Evolutionary conservation across 1,140 invertebrate species (phyloP).

Genomic region (Lithobius niger): DNA sequence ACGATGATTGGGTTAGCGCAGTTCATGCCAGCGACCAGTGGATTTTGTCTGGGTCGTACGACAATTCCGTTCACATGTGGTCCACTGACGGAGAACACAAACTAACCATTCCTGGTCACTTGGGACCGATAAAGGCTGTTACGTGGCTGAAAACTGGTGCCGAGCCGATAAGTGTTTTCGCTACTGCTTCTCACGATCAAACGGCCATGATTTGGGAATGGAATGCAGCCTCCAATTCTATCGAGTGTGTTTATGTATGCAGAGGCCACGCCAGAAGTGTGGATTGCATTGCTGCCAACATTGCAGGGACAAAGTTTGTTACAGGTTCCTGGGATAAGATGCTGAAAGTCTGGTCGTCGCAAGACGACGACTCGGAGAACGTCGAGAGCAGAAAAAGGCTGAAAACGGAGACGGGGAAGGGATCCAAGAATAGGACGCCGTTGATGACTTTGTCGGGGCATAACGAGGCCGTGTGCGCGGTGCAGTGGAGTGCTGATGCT

Average conservation of each 20-base stretch:
- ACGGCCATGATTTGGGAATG: slow-evolving; percentile 82
- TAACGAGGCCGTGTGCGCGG: slow-evolving; percentile 69
- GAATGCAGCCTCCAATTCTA: slow-evolving; percentile 57
- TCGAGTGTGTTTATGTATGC: slow-evolving; percentile 64
- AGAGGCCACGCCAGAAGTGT: slow-evolving; percentile 78
- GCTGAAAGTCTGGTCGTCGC: slow-evolving; percentile 42
- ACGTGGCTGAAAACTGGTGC: slow-evolving; percentile 60
- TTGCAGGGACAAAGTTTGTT: slow-evolving; percentile 48
- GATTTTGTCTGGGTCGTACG: slow-evolving; percentile 90
- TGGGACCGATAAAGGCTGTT: slow-evolving; percentile 70
- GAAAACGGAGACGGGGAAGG: neutral
- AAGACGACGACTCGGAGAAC: slow-evolving; percentile 19
- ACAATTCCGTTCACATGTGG: slow-evolving; percentile 84
- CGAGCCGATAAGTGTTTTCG: slow-evolving; percentile 22
- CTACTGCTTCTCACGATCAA: slow-evolving; percentile 79
- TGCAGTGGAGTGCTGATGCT: slow-evolving; percentile 62
- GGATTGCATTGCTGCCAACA: slow-evolving; percentile 63
- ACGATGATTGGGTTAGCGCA: slow-evolving; percentile 91
- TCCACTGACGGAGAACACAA: slow-evolving; percentile 65
- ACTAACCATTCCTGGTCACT: slow-evolving; percentile 71
- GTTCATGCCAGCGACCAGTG: slow-evolving; percentile 59
- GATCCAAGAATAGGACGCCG: slow-evolving; percentile 43
- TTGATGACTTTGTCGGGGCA: slow-evolving; percentile 81
- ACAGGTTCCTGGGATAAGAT: slow-evolving; percentile 79
- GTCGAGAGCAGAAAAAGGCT: slow-evolving; percentile 8